Conservation (phyloP, 2,797 vertebrate species). For the Myoxocephalus aenaeus region DNA sequence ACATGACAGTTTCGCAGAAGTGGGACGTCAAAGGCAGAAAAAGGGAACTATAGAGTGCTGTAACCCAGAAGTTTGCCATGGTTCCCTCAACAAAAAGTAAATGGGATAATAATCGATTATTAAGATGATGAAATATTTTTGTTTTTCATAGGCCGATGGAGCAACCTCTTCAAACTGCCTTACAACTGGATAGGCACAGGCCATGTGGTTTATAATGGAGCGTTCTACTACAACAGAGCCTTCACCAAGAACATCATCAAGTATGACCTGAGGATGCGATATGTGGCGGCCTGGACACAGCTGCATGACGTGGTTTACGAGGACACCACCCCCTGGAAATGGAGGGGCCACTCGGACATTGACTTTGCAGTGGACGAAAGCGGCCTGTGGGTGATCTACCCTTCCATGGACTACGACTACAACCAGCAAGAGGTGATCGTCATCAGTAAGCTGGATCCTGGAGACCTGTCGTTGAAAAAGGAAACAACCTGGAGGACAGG, state of each 20-base stretch:
- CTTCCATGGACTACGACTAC: conserved; percentile 89
- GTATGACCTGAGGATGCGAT: conserved; percentile 94
- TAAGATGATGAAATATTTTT: conserved; percentile 17
- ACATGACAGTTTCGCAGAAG: too few relatives aligned
- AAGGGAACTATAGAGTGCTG: too few relatives aligned
- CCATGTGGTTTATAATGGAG: conserved; percentile 95
- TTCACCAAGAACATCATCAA: conserved; percentile 99
- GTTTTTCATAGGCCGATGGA: conserved; percentile 90
- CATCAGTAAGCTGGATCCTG: conserved; percentile 93
- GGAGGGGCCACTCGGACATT: conserved; percentile 97
- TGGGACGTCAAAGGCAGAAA: too few relatives aligned
- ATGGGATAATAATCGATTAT: neutral
- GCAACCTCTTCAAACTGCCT: conserved; percentile 97
- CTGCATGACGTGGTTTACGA: conserved; percentile 94
- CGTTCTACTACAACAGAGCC: conserved; percentile 98
- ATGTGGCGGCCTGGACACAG: conserved; percentile 93
- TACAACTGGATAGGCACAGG: conserved; percentile 99
- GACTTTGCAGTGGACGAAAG: conserved; percentile 98
- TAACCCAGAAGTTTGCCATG: too few relatives aligned
- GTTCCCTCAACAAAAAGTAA: too few relatives aligned
- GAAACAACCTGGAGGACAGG: conserved; percentile 95
- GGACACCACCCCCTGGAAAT: conserved; percentile 97
- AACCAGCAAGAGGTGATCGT: conserved; percentile 92
- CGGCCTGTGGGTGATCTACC: conserved; percentile 98
- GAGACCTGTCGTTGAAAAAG: conserved; percentile 91